phyloP scores from a whole-genome alignment of 2,888 invertebrate genomes.

The Callinectes sapidus region DNA sequence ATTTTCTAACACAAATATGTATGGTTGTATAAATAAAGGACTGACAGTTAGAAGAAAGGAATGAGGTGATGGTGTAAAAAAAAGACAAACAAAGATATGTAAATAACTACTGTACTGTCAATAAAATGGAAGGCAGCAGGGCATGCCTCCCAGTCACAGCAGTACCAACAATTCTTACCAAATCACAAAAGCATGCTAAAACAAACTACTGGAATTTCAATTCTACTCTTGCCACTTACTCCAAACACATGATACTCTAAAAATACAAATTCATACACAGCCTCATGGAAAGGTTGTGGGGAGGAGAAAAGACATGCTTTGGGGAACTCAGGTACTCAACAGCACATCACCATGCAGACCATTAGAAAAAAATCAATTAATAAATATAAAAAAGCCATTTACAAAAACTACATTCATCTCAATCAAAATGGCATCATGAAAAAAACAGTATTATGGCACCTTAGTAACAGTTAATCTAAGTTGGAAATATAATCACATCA shows the following conservation, averaged over 20 bases:
- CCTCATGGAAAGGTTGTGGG: background rate
- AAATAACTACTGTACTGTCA: conserved; percentile 21
- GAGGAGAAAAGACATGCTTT: background rate
- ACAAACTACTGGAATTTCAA: background rate
- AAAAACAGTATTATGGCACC: background rate
- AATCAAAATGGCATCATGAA: background rate
- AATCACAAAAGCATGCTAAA: background rate
- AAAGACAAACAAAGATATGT: background rate
- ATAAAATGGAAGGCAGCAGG: background rate
- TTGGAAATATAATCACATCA: background rate
- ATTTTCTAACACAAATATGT: background rate
- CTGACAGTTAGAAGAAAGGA: background rate
- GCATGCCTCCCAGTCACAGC: background rate
- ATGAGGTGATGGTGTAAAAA: background rate
- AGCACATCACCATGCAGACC: background rate
- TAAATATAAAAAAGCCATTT: background rate
- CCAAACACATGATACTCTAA: background rate
- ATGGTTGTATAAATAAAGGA: background rate
- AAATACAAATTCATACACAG: background rate
- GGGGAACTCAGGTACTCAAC: background rate
- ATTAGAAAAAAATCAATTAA: background rate
- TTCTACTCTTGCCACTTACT: background rate
- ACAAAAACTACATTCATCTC: background rate
- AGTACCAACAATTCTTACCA: background rate
- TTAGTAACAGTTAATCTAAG: background rate